Evolutionary conservation across 2,797 vertebrate species (phyloP), one percentile per base, ranked within the genome.

Genomic region (Rallus crepitans): DNA sequence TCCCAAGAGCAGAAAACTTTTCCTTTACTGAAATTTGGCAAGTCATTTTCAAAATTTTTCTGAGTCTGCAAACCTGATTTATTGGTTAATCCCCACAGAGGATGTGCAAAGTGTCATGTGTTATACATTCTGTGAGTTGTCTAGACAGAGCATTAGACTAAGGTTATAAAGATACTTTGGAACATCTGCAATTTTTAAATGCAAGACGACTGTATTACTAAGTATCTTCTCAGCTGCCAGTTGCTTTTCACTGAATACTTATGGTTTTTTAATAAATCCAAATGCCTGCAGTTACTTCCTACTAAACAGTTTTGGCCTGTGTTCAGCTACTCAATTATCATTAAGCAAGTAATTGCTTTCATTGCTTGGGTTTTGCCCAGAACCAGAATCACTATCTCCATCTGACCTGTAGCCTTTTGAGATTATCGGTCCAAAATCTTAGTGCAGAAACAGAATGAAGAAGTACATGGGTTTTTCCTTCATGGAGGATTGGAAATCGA

Each of bases 91-190:
- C 83, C 80, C 77, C 31, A 18, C 47, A 93, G 94, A 86, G 95
- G 82, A 89, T 84, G 24, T 91, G 93, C 96, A 95, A 93, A 94
- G 84, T 72, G 57, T 95, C 93, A 24, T 89, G 30, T 89, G 84
- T 94, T 96, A 50, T 47, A 52, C 10, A 20, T 89, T 96, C 79
- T 91, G 68, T 96, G 95, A 92, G 90, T 53, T 97, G 96, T 98
- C 97, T 98, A 97, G 97, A 98, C 97, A 96, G 95, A 94, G 87
- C 84, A 59, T 93, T 96, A 97, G 71, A 94, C 59, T 72, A 93
- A 70, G 69, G 90, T 94, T 94, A 81, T 73, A 81, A 87, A 78
- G 87, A 53, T 96, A 90, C 78, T 83, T 47, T 17, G 65, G 90
- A 95, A 96, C 91, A 91, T 87, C 90, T 95, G 94, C 87, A 82